phyloP scores from a whole-genome alignment of 2,888 invertebrate genomes.

The Pantelozetes paolii region DNA sequence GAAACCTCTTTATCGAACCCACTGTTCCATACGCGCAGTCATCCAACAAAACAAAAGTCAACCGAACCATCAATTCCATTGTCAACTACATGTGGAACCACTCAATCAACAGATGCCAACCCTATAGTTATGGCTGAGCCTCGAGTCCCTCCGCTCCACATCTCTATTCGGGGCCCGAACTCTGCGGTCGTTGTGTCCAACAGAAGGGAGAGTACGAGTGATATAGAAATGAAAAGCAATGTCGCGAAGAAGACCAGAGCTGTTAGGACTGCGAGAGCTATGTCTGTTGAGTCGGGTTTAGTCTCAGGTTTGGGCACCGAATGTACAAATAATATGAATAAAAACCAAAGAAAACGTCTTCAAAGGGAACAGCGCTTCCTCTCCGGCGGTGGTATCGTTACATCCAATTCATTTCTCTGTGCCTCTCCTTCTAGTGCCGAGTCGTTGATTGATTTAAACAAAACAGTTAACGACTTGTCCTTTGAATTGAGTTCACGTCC shows the following conservation, averaged over 20 bases:
- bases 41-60: conserved; percentile 19
- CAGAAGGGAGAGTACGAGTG: conserved; percentile 46
- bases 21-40: conserved; percentile 26
- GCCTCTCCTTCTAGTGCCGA: conserved; percentile 15
- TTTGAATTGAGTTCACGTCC: neutral
- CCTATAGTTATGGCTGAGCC: conserved; percentile 57
- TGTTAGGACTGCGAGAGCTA: neutral
- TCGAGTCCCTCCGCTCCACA: conserved; percentile 80
- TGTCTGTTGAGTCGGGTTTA: conserved; percentile 11
- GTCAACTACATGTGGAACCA: neutral
- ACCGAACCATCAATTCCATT: conserved; percentile 18
- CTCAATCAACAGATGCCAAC: conserved; percentile 1
- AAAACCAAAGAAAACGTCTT: conserved; percentile 21
- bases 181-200: conserved; percentile 67
- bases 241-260: conserved; percentile 21
- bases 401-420: neutral
- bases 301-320: conserved; percentile 27
- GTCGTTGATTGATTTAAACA: neutral
- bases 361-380: conserved; percentile 29
- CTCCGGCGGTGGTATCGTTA: conserved; percentile 13
- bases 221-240: conserved; percentile 41
- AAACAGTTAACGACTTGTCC: neutral
- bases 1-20: conserved; percentile 59
- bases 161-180: conserved; percentile 75
- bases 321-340: conserved; percentile 30